These are phyloP conservation scores for Drosophila yakuba DNA, from an alignment of 1,140 invertebrate genomes.

Conservation along the genomic window DNA sequence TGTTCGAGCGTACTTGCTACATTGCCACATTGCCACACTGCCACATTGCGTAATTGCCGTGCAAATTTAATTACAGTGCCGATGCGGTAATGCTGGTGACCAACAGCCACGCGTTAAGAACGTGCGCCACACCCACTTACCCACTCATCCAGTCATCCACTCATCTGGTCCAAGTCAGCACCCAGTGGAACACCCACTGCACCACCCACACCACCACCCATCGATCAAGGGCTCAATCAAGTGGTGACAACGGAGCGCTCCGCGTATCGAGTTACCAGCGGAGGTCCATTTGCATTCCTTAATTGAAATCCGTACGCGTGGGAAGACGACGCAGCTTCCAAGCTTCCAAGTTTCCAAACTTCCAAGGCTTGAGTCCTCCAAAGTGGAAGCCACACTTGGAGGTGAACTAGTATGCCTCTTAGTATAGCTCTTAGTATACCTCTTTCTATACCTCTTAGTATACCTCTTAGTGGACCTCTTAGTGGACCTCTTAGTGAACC, in stretches of 20 bases:
- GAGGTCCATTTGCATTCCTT: constrained; percentile 65
- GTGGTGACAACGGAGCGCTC: constrained; percentile 63
- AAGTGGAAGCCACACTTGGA: no score
- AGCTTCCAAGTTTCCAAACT: no score
- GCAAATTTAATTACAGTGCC: constrained; percentile 83
- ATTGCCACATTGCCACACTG: neutral
- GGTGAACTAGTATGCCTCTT: no score
- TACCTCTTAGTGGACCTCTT: no score
- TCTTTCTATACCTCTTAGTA: no score
- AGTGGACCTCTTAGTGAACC: no score
- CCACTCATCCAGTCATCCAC: no score
- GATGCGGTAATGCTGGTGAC: constrained; percentile 20
- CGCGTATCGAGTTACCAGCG: constrained; percentile 67
- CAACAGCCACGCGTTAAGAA: constrained; percentile 41
- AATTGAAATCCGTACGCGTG: constrained; percentile 62
- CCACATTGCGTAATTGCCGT: constrained; percentile 83
- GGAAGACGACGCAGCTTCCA: constrained; percentile 29
- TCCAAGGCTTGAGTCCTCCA: no score
- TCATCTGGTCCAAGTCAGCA: no score
- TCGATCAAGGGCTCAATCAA: constrained; percentile 73
- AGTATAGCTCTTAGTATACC: no score
- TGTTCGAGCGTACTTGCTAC: neutral
- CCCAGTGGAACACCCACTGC: neutral
- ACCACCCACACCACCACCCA: constrained; percentile 12
- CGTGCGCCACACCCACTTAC: constrained; percentile 1